Base-by-base conservation (phyloP, 1,140 invertebrate genomes). In the Cydia pomonella region DNA sequence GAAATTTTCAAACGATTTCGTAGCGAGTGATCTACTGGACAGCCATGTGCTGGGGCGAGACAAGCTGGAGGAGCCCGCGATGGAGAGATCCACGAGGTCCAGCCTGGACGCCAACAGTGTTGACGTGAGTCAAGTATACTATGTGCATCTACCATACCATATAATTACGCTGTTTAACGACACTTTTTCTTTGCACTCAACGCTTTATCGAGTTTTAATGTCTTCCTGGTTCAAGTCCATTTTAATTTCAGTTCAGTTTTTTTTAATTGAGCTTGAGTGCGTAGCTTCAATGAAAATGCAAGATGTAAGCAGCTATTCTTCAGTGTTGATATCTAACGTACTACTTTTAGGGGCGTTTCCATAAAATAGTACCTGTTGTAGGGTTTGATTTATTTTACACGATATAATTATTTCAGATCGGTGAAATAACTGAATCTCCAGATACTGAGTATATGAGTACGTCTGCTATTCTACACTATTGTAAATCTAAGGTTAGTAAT, bases 381-480 rank as follows among this genome's bases (percentile, higher is more conserved):
- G 2, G n/a, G 47, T n/a, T 50, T 16, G 2, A 44, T 44, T 13
- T 44, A 4, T 2, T 13, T 16, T 47, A 38, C 33, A 38, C 33
- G 33, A 7, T 47, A 47, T 16, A 47, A 16, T 47, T 66, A 16
- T 89, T 91, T 75, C 84, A 95, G 95, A 94, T 95, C 79, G 95
- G 95, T 53, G 95, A 96, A 87, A 95, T 95, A 75, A 93, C 94
- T 2, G 95, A 95, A 88, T 94, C 93, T 81, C 94, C 95, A 72
- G 95, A 95, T 85, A 95, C 94, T 73, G 95, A 96, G 74, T 93
- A 94, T 73, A 94, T 96, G 83, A 96, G 95, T 80, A 96, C 96
- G 73, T 96, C 96, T 3, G 95, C 96, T 33, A 94, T 97, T 76
- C 91, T 97, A 85, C 94, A 95, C 85, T 96, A 96, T 81, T 97